Evolutionary conservation across 2,797 vertebrate species (phyloP), one percentile per base, ranked within the genome.

Genomic region (Danio tinwini): DNA sequence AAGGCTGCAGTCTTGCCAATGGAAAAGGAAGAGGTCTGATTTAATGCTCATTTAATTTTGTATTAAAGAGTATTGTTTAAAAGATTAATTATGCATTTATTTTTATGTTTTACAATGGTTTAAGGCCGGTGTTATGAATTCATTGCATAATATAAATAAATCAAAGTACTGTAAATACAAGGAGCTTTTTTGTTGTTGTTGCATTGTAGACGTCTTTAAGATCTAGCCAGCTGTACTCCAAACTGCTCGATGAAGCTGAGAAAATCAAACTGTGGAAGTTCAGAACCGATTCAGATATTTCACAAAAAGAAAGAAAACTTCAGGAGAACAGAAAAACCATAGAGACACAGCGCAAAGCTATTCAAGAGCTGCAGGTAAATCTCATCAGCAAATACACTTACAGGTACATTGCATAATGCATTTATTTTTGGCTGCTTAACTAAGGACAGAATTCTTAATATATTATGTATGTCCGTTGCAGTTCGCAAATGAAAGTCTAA

Each of bases 401-500:
- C 29, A 29, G 29, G 29, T 29, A 29, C 29, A 29, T 7, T 47
- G 12, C 45, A 47, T 10, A 42, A 12, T 76, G 19, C 21, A 42
- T 11, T 17, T 64, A 44, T 78, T 53, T 40, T 56, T 72, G 3
- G 42, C 12, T 17, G 39, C 8, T 8, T 74, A n/a, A 19, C 37
- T 50, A 16, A 74, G 40, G n/a, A 52, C 1, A 42, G 5, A 65
- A 53, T 42, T 11, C 19, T 65, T 42, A 19, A 29, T 47, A 50
- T 58, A 29, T 29, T 3, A 29, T 29, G 29, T 29, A 29, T 50
- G 21, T 50, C 5, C 3, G 19, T 88, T 85, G 79, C 85, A 98
- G 97, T 95, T 98, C 94, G 95, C 94, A 94, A 98, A 96, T 91
- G 96, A 98, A 92, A 95, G 91, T 86, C 93, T 98, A 76, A 96